These are phyloP conservation scores for Heterotilapia buettikoferi DNA, from an alignment of 2,113 vertebrate species.

Conservation along the genomic window DNA sequence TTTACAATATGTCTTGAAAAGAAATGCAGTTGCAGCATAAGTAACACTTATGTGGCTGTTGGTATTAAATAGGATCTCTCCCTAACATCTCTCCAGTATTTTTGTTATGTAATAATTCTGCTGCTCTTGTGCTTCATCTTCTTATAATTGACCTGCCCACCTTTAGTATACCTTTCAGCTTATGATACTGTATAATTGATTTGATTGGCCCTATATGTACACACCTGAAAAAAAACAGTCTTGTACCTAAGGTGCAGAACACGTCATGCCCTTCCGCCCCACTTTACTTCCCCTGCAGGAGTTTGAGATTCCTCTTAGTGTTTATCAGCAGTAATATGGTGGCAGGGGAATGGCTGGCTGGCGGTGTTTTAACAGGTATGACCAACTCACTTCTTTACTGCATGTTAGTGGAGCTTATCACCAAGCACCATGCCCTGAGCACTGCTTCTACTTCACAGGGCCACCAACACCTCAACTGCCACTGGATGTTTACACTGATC, in stretches of 20 bases:
- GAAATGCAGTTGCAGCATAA: neutral
- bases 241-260: neutral
- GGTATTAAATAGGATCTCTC: neutral
- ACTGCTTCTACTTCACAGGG: slow-evolving; percentile 43
- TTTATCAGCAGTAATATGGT: slow-evolving; percentile 10
- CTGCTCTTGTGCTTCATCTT: neutral
- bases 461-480: slow-evolving; percentile 47
- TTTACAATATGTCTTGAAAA: neutral
- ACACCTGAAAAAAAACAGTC: neutral
- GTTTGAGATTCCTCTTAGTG: neutral
- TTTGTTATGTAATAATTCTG: neutral
- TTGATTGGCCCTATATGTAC: neutral
- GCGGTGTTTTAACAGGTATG: slow-evolving; percentile 24
- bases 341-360: neutral
- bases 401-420: slow-evolving; percentile 43
- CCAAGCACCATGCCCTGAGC: slow-evolving; percentile 34
- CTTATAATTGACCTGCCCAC: neutral
- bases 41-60: neutral
- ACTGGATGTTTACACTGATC: slow-evolving; percentile 62
- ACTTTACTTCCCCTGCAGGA: neutral
- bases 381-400: slow-evolving; percentile 28
- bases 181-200: neutral
- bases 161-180: neutral
- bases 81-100: neutral
- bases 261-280: neutral